These are phyloP conservation scores for Phrynosoma platyrhinos DNA, from an alignment of 2,113 vertebrate genomes.

Conservation along the genomic window DNA sequence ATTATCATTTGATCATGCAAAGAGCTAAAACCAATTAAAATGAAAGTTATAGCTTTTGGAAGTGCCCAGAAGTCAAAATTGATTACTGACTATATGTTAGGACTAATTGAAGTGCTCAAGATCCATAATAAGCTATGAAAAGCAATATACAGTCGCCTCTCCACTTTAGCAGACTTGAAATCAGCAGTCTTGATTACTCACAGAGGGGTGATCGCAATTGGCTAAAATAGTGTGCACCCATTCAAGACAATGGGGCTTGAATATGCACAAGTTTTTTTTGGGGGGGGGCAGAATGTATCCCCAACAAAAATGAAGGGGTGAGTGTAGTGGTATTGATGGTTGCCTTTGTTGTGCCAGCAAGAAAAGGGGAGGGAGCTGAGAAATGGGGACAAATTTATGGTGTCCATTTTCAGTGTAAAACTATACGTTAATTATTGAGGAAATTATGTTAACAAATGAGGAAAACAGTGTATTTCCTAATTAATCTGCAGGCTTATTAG, in stretches of 20 bases:
- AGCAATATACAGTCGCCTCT: too few species aligned
- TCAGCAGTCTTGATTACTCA: too few species aligned
- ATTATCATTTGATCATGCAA: background rate
- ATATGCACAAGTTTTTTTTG: too few species aligned
- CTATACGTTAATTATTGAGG: background rate
- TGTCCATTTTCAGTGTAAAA: background rate
- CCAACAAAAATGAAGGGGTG: too few species aligned
- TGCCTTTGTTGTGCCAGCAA: background rate
- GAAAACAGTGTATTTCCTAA: background rate
- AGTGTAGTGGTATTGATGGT: background rate
- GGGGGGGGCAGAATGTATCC: too few species aligned
- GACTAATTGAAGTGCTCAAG: too few species aligned
- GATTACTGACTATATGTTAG: background rate
- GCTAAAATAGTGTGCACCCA: too few species aligned
- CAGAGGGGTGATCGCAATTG: too few species aligned
- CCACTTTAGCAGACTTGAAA: too few species aligned
- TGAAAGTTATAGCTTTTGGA: background rate
- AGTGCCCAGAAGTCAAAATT: background rate
- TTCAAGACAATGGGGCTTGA: too few species aligned
- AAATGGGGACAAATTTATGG: background rate
- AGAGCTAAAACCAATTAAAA: constrained; percentile 1
- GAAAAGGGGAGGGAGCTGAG: background rate
- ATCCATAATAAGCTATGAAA: background rate
- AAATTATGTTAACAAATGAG: background rate
- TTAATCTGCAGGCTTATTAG: background rate